Evolutionary conservation across 2,888 invertebrate species (phyloP), one percentile per base, ranked within the genome.

Genomic region (Volucella zonaria): DNA sequence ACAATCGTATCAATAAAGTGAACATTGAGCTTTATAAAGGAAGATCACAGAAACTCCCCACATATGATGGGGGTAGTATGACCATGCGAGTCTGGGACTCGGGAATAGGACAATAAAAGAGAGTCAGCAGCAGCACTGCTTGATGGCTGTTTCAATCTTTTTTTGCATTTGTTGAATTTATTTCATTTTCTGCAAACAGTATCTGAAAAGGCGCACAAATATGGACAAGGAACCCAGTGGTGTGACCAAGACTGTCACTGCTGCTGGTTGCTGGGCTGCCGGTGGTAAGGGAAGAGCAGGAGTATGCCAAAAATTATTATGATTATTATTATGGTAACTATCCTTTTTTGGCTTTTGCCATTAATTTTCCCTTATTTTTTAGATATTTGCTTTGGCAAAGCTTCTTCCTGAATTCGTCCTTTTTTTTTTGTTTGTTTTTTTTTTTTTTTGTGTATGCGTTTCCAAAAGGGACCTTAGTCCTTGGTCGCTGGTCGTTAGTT

Each of bases 261-360:
- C 31, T 31, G 31, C 31, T 23, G 0, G 2, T 2, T 23, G 18
- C 18, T 23, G 1, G 18, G 18, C 0, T 23, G 18, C 18, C 3
- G 18, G 2, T 2, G 18, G 18, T 23, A 2, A 23, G 18, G 18
- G 71, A 67, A 83, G 76, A 71, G 83, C 75, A 75, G 80, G 80
- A 83, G 83, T 80, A 76, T 83, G 80, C 80, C 76, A 76, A 76
- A 83, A 83, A 83, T 83, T 83, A 83, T 83, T 80, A 83, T 80
- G 83, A 83, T 83, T 81, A 81, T 81, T 83, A 83, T 83, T 71
- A 83, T 73, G 83, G 80, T 71, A 83, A 83, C 83, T 83, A 83
- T 83, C 75, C 66, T 83, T 82, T 77, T 80, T 83, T 71, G 80
- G 80, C 71, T 83, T 61, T 80, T 70, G 45, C 71, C 66, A 80